A percentile compares a stretch with the other conserved stretches of the same genome.
phyloP scores from a whole-genome alignment of 1,140 invertebrate species.

The Bombus haemorrhoidalis region DNA sequence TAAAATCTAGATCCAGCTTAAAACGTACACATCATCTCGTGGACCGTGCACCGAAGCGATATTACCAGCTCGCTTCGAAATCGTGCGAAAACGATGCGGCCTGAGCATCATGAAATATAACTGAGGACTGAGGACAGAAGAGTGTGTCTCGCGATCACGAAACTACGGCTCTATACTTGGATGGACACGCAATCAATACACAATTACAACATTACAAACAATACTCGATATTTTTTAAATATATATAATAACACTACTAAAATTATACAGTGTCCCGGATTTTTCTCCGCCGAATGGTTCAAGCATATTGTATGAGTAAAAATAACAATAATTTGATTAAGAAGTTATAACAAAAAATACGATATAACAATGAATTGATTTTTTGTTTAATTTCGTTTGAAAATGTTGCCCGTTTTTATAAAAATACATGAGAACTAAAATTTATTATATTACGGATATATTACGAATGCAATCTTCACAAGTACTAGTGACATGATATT shows the following conservation, averaged over 20 bases:
- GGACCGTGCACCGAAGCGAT: slow-evolving; percentile 58
- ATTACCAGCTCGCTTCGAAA: slow-evolving; percentile 26
- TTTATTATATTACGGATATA: too few relatives aligned
- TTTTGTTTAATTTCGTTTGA: background rate
- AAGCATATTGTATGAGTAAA: background rate
- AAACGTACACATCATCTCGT: slow-evolving; percentile 51
- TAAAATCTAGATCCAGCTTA: slow-evolving; percentile 61
- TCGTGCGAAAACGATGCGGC: slow-evolving; percentile 33
- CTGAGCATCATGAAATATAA: slow-evolving; percentile 32
- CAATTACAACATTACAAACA: slow-evolving; percentile 21
- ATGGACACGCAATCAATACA: slow-evolving; percentile 12
- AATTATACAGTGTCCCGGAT: background rate
- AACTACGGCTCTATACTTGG: background rate
- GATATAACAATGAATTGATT: background rate
- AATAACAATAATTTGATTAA: background rate
- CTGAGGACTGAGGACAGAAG: slow-evolving; percentile 1
- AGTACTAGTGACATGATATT: too few relatives aligned
- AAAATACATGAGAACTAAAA: background rate
- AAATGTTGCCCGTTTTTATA: background rate
- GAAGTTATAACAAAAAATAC: background rate
- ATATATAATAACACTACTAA: slow-evolving; percentile 15
- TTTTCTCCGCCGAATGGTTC: background rate
- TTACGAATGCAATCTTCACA: too few relatives aligned
- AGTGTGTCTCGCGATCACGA: slow-evolving; percentile 21
- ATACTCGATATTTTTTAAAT: background rate